Evolutionary conservation across 1,140 invertebrate genomes (phyloP), one percentile per base, ranked within the genome.

Genomic region (Drosophila carrolli): DNA sequence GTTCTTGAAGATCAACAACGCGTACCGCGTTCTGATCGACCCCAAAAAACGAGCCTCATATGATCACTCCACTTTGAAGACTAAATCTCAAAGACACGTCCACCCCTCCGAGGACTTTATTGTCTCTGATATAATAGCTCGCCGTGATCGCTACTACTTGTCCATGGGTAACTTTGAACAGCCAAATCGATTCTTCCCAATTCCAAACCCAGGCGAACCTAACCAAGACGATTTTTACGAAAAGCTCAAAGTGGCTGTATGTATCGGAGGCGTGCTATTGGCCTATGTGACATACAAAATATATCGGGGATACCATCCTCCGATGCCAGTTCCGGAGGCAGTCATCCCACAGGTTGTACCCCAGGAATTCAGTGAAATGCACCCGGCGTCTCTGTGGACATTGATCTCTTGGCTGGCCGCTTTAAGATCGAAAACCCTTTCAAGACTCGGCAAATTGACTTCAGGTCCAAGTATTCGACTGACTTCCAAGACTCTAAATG

Each of bases 371-470:
- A 50, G 27, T 29, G 27, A 50, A 4, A 4, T 29, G n/a, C 47
- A 50, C 27, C 47, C 27, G n/a, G 23, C 27, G 6, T 50, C 27
- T 23, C 14, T 50, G 11, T 50, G 47, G 47, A 50, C 47, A 29
- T 50, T 50, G 47, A 14, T 29, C 7, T 50, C 23, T 14, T 14
- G 47, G 47, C 47, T 50, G 14, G 27, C 19, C 19, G 27, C 47
- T 5, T 32, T 50, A 5, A 50, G 47, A 50, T 50, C 47, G 2
- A 50, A 50, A 29, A 14, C 13, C 10, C 5, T 50, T 8, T 7
- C 29, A 9, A 6, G 47, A 5, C 13, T 50, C 27, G 47, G 7
- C 27, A 50, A 29, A 50, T 13, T 50, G 27, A 14, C 13, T 32
- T 5, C 47, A 32, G n/a, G 47, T 8, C 5, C 11, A 27, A 48